phyloP scores from a whole-genome alignment of 2,888 invertebrate species.

The Dyspetes luteomarginatus region DNA sequence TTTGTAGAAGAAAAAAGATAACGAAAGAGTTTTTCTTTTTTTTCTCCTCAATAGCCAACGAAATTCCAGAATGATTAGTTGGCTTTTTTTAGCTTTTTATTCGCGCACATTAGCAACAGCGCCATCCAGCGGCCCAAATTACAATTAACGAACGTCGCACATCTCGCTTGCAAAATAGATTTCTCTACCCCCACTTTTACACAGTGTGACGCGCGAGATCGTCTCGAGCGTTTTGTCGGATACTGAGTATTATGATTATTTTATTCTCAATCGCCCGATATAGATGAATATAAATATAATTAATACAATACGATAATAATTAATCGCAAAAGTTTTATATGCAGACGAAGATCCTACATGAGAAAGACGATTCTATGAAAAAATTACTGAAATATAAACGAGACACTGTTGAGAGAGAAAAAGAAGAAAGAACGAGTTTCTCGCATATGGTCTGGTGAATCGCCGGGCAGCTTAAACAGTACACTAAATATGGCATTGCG shows the following conservation, averaged over 20 bases:
- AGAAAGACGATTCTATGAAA: slow-evolving; percentile 7
- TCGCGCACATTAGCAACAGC: slow-evolving; percentile 2
- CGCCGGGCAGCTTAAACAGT: slow-evolving; percentile 33
- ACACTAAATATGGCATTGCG: slow-evolving; percentile 46
- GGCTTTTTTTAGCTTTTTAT: slow-evolving; percentile 22
- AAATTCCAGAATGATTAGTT: slow-evolving; percentile 27
- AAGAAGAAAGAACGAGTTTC: not conserved
- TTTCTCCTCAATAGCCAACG: not conserved
- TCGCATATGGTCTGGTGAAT: slow-evolving; percentile 8
- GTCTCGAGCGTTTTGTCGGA: not conserved
- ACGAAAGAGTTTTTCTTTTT: slow-evolving; percentile 24
- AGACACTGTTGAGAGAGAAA: slow-evolving; percentile 10
- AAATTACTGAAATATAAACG: slow-evolving; percentile 18
- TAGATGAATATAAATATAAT: not conserved
- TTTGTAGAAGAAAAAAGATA: not conserved
- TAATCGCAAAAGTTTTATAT: slow-evolving; percentile 21
- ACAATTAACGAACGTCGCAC: not conserved
- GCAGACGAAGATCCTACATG: not conserved
- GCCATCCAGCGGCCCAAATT: no score
- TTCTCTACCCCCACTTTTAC: not conserved
- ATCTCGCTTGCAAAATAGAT: no score
- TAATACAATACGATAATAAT: not conserved
- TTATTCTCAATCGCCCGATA: not conserved
- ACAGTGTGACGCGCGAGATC: not conserved
- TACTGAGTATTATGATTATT: not conserved